phyloP scores from a whole-genome alignment of 2,797 vertebrate species.

The Picus viridis region DNA sequence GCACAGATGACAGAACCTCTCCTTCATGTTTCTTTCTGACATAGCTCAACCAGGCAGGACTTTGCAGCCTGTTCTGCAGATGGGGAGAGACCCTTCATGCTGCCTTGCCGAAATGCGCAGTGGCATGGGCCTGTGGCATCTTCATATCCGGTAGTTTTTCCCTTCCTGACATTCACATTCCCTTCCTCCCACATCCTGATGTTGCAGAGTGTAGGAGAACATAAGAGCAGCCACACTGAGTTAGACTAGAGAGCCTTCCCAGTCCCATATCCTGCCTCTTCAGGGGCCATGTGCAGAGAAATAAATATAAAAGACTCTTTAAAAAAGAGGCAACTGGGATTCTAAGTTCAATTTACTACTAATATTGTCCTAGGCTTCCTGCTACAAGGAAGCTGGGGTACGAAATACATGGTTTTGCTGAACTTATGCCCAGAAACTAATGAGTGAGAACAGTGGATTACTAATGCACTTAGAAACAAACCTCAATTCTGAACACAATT shows the following conservation, averaged over 20 bases:
- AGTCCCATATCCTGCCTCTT: neutral
- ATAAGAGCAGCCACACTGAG: neutral
- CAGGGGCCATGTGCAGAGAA: neutral
- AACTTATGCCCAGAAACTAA: slow-evolving; percentile 3
- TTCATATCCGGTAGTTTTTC: neutral
- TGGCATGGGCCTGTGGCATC: neutral
- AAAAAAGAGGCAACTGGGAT: neutral
- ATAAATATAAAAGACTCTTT: neutral
- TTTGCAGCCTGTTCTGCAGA: neutral
- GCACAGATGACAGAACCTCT: neutral
- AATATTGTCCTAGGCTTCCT: neutral
- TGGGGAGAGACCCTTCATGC: neutral
- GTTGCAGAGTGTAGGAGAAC: neutral
- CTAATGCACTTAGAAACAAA: slow-evolving; percentile 36
- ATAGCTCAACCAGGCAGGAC: neutral
- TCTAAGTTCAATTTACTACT: neutral
- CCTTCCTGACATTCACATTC: neutral
- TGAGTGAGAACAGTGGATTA: neutral
- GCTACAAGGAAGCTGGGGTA: neutral
- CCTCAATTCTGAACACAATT: slow-evolving; percentile 49
- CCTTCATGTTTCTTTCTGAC: neutral
- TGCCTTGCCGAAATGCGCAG: neutral
- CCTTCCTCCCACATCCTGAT: neutral
- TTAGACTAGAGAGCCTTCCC: neutral
- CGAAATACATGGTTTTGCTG: neutral